Evolutionary conservation across 2,888 invertebrate genomes (phyloP).

Genomic region (Cephalotes varians): DNA sequence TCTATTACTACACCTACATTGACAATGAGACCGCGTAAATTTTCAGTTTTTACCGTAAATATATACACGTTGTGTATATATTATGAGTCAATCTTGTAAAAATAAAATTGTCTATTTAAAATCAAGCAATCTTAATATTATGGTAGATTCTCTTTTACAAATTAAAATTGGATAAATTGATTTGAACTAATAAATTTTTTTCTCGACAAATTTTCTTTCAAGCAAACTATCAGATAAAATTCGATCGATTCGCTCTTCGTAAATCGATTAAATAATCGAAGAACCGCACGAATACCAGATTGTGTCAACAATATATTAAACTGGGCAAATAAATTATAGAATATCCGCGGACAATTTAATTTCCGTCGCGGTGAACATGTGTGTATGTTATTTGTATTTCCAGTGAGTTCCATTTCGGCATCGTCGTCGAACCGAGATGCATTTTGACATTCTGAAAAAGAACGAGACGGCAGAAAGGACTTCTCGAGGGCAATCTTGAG

Average conservation of each 20-base stretch:
- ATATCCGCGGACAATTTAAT: constrained; percentile 13
- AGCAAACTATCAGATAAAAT: not conserved
- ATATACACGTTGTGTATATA: not conserved
- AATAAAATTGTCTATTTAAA: not conserved
- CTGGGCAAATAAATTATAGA: not conserved
- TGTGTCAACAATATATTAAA: not conserved
- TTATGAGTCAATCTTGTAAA: not conserved
- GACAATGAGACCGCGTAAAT: not conserved
- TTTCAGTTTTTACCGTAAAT: not conserved
- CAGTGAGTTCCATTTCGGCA: not conserved
- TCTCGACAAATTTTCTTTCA: not conserved
- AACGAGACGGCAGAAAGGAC: constrained; percentile 6
- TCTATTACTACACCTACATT: constrained; percentile 10
- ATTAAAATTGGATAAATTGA: not conserved
- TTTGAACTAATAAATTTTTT: not conserved
- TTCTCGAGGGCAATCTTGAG: not conserved
- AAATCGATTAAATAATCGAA: not conserved
- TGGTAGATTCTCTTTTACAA: not conserved
- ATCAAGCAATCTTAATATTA: not conserved
- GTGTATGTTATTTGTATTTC: not conserved
- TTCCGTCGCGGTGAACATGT: not conserved
- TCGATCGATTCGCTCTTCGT: not conserved
- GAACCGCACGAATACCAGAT: not conserved
- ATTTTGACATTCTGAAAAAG: not conserved
- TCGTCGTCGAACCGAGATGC: not conserved